Evolutionary conservation across 2,797 vertebrate species (phyloP), one percentile per base, ranked within the genome.

Genomic region (Ataeniobius toweri): DNA sequence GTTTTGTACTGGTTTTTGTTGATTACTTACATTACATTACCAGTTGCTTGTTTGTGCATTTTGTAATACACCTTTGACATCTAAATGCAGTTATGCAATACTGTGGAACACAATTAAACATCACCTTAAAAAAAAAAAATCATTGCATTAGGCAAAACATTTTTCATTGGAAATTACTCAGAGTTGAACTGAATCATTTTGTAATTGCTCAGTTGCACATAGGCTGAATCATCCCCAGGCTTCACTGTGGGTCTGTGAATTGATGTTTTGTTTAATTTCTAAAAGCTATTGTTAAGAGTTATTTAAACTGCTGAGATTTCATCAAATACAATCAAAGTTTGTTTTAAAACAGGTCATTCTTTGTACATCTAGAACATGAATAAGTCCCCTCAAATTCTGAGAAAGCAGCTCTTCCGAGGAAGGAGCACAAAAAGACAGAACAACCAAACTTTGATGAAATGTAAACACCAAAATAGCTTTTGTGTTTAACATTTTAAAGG

Each of bases 171-270:
- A 73, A 75, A 68, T 72, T 44, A 58, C 44, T 73, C 44, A 1
- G 67, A 26, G 44, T 74, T 77, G 72, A 56, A 69, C 55, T 77
- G 31, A 55, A 70, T 36, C 59, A 56, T 71, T 26, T 65, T 68
- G 39, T 65, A 41, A 26, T 31, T 75, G 59, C 59, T 65, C 28
- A n/a, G 13, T 12, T 20, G 24, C 31, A 55, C 20, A 46, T 41
- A 13, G 56, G 16, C 41, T 74, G 56, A 46, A 56, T 55, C 24
- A 28, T 68, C 63, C 28, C 58, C 12, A 31, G 7, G 59, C 44
- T 68, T 69, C 50, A 26, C 63, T n/a, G 50, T 26, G 50, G 46
- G 28, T 31, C 24, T 53, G 51, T 68, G n/a, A 67, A 10, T 75
- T 48, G 7, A 7, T 39, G 46, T 10, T 55, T 53, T 53, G 10